Evolutionary conservation across 2,797 vertebrate species (phyloP).

Genomic region (Dendrocincla tyrannina): DNA sequence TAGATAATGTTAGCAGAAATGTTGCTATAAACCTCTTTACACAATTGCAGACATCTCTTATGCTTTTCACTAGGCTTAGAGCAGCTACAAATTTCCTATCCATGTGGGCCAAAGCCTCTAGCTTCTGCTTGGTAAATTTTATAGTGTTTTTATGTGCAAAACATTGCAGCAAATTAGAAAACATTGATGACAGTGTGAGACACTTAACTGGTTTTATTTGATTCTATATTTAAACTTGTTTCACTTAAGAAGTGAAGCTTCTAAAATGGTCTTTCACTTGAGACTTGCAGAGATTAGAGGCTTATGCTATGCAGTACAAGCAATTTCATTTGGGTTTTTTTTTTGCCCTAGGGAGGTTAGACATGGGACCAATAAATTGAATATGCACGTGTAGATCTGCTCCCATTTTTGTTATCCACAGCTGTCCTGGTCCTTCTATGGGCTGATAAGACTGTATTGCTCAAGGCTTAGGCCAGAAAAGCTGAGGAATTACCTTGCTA

Average conservation of each 20-base stretch:
- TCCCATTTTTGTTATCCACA: background rate
- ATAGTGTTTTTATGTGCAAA: background rate
- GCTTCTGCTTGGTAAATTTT: background rate
- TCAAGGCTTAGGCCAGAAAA: background rate
- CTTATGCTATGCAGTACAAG: background rate
- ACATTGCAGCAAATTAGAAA: background rate
- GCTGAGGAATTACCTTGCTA: background rate
- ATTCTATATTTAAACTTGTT: background rate
- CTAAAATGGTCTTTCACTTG: background rate
- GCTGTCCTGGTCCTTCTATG: background rate
- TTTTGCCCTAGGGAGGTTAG: background rate
- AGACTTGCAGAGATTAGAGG: background rate
- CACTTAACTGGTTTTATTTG: background rate
- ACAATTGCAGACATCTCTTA: background rate
- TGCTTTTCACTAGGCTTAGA: background rate
- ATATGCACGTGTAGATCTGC: fast-evolving
- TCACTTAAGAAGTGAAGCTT: background rate
- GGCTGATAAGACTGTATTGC: background rate
- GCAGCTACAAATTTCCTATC: background rate
- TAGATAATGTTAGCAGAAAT: background rate
- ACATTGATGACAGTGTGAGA: background rate
- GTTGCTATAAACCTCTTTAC: background rate
- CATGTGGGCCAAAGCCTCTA: background rate
- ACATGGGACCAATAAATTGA: background rate
- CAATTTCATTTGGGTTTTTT: background rate